Conservation (phyloP, 2,113 vertebrate genomes). For the Onychorhynchus coronatus region DNA sequence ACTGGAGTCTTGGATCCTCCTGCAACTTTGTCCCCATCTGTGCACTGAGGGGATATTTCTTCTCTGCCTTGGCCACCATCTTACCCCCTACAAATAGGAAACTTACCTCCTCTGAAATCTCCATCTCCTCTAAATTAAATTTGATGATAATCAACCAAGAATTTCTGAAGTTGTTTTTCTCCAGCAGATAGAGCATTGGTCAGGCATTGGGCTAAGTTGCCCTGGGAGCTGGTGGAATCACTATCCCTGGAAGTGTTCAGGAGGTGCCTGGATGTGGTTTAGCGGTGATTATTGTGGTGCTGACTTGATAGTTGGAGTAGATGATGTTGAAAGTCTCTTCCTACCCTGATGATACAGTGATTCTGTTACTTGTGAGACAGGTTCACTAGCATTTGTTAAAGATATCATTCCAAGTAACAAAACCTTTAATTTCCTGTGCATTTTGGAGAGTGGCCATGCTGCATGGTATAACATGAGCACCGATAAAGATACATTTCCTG, state of each 20-base stretch:
- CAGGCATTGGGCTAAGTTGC: neutral
- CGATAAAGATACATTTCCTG: neutral
- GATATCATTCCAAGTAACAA: neutral
- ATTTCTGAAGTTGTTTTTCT: neutral
- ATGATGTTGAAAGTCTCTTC: neutral
- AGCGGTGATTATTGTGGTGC: neutral
- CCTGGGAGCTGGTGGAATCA: neutral
- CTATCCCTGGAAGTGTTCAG: neutral
- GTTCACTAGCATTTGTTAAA: neutral
- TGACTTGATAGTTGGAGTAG: neutral
- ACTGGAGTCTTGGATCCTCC: neutral
- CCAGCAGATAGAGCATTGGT: neutral
- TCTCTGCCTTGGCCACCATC: neutral
- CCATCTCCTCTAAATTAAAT: neutral
- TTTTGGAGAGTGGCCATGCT: neutral
- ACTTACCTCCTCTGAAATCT: neutral
- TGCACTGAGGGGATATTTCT: neutral
- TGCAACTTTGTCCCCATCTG: neutral
- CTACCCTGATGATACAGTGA: neutral
- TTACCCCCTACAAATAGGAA: neutral
- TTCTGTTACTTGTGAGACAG: neutral
- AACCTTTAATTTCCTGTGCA: neutral
- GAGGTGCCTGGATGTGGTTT: neutral
- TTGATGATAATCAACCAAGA: neutral
- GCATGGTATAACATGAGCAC: neutral